These are phyloP conservation scores for Porites australiensis DNA, from an alignment of 64 coral and sea anemone genomes.

Conservation along the genomic window DNA sequence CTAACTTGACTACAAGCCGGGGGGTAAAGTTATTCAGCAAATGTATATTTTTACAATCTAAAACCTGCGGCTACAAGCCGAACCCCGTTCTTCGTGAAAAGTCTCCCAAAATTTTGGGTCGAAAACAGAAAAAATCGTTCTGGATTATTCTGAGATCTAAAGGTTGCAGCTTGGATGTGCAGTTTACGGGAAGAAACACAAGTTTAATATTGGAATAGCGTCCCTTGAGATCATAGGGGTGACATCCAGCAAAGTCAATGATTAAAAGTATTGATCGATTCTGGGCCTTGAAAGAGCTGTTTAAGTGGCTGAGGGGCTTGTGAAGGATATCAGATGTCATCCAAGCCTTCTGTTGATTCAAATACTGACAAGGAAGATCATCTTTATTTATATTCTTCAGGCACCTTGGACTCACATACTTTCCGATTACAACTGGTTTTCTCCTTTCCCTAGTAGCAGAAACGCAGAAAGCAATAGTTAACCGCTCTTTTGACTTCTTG, in stretches of 20 bases:
- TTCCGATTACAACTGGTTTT: conserved; percentile 77
- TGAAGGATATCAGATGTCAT: conserved; percentile 78
- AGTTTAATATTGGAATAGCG: conserved; percentile 56
- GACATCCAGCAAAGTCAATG: conserved; percentile 62
- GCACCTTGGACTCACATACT: not conserved
- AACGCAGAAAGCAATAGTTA: conserved; percentile 51
- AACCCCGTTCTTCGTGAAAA: too few species aligned
- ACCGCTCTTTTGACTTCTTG: conserved; percentile 64
- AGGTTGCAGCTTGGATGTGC: too few species aligned
- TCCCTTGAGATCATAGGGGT: conserved; percentile 61
- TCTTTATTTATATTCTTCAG: conserved; percentile 12
- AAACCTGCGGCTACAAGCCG: too few species aligned
- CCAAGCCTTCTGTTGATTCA: conserved; percentile 63
- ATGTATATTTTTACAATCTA: too few species aligned
- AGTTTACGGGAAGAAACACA: too few species aligned
- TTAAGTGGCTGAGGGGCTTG: conserved; percentile 55
- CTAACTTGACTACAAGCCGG: not conserved
- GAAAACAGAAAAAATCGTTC: too few species aligned
- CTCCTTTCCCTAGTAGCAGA: conserved; percentile 60
- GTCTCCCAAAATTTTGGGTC: too few species aligned
- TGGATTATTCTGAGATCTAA: too few species aligned
- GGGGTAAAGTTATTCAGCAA: too few species aligned
- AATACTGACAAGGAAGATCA: conserved; percentile 59
- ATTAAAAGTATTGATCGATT: conserved; percentile 50
- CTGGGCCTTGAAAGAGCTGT: conserved; percentile 61